Percentiles rank a stretch among this genome's conserved stretches.
These are phyloP conservation scores for Netelia melanura DNA, from an alignment of 2,888 invertebrate species.

Conservation along the genomic window DNA sequence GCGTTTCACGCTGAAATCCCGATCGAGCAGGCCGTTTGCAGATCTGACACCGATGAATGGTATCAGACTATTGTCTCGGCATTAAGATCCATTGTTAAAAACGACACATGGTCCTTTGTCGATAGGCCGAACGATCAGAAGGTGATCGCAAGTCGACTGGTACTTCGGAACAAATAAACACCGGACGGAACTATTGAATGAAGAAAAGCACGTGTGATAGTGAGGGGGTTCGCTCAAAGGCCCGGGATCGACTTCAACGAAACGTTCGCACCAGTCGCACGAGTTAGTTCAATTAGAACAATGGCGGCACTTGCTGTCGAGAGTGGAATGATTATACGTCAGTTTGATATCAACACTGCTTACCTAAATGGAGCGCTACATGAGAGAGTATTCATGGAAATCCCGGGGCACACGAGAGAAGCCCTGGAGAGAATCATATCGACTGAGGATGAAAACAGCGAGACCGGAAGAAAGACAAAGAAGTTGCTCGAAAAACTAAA, in stretches of 20 bases:
- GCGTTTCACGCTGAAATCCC: neutral
- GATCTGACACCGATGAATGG: conserved; percentile 10
- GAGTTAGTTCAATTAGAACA: conserved; percentile 17
- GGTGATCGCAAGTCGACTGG: conserved; percentile 15
- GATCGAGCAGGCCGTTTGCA: neutral
- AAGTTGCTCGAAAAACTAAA: conserved; percentile 5
- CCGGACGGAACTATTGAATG: conserved; percentile 5
- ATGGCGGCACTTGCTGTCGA: neutral
- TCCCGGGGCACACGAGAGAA: conserved; percentile 9
- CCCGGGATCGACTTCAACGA: conserved; percentile 24
- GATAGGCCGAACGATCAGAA: conserved; percentile 5
- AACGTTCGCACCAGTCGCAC: conserved; percentile 19
- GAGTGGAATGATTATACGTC: conserved; percentile 11
- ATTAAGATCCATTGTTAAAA: conserved; percentile 26
- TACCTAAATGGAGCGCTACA: conserved; percentile 21
- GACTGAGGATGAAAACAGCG: conserved; percentile 13
- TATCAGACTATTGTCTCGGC: neutral
- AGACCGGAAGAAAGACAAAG: neutral
- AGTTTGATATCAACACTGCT: conserved; percentile 28
- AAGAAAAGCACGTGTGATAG: conserved; percentile 24
- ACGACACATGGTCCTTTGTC: conserved; percentile 16
- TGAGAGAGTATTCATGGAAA: conserved; percentile 26
- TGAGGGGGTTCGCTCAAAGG: conserved; percentile 8
- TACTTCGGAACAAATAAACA: conserved; percentile 26
- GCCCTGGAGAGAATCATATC: neutral